Evolutionary conservation across 2,888 invertebrate species (phyloP).

Genomic region (Scotopteryx bipunctaria): DNA sequence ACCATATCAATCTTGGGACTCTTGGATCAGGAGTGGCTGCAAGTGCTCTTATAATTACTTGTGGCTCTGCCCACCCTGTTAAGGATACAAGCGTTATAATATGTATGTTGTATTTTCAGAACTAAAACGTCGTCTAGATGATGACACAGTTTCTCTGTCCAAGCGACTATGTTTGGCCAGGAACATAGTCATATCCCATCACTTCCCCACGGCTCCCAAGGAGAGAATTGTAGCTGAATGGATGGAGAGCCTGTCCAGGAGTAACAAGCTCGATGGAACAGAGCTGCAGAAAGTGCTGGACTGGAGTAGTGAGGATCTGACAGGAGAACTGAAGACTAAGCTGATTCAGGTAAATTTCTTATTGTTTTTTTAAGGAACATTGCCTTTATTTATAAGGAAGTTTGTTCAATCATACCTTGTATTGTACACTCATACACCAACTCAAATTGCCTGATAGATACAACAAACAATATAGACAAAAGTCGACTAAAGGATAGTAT

Average conservation of each 20-base stretch:
- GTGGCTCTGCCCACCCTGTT: too few species aligned
- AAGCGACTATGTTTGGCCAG: slow-evolving; percentile 82
- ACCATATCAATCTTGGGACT: too few species aligned
- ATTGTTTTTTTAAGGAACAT: too few species aligned
- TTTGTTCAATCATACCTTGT: too few species aligned
- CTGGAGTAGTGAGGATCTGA: slow-evolving; percentile 67
- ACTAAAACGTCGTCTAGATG: slow-evolving; percentile 71
- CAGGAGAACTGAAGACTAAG: slow-evolving; percentile 63
- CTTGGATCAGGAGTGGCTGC: too few species aligned
- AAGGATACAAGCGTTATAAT: not conserved
- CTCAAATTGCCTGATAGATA: too few species aligned
- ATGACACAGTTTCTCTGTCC: slow-evolving; percentile 65
- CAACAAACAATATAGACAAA: too few species aligned
- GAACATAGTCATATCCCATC: slow-evolving; percentile 74
- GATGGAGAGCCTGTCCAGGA: slow-evolving; percentile 60
- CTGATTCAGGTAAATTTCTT: slow-evolving; percentile 74
- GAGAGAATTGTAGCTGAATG: slow-evolving; percentile 79
- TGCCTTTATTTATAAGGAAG: too few species aligned
- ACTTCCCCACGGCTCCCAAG: slow-evolving; percentile 75
- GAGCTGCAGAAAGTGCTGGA: slow-evolving; percentile 61
- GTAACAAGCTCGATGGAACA: slow-evolving; percentile 52
- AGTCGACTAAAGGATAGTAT: too few species aligned
- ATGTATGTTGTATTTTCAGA: slow-evolving; percentile 55
- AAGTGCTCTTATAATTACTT: too few species aligned
- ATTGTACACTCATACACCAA: too few species aligned